A percentile compares a stretch with the other conserved stretches of the same genome.
phyloP scores from a whole-genome alignment of 2,888 invertebrate genomes.

The Tachina fera region DNA sequence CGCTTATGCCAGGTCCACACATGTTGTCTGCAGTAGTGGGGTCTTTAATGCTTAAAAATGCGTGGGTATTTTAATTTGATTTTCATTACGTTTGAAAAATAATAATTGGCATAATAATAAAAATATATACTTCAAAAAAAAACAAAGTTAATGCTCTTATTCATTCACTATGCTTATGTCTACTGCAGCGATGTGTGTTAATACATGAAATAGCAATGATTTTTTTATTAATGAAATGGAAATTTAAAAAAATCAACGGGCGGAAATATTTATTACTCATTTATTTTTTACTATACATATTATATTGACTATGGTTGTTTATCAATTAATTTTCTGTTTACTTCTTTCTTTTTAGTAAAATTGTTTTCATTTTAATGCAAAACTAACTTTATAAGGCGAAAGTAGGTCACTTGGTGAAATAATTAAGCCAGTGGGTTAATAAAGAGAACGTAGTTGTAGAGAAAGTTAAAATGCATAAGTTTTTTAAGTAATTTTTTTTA shows the following conservation, averaged over 20 bases:
- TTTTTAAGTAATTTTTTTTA: background rate
- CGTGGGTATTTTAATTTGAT: conserved; percentile 70
- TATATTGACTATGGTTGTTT: conserved; percentile 42
- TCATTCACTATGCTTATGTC: conserved; percentile 36
- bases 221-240: conserved; percentile 32
- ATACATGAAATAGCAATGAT: conserved; percentile 20
- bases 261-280: conserved; percentile 19
- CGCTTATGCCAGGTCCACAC: background rate
- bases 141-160: conserved; percentile 40
- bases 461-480: background rate
- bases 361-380: background rate
- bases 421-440: background rate
- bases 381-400: conserved; percentile 7
- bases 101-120: conserved; percentile 35
- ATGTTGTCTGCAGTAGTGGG: conserved; percentile 47
- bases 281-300: conserved; percentile 13
- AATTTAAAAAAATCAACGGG: background rate
- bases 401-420: conserved; percentile 4
- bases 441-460: background rate
- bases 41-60: conserved; percentile 69
- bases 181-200: background rate
- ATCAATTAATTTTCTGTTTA: conserved; percentile 63
- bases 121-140: conserved; percentile 15
- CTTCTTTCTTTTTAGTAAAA: conserved; percentile 10
- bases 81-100: conserved; percentile 62